Evolutionary conservation across 1,140 invertebrate species (phyloP), one percentile per base, ranked within the genome.

Genomic region (Melipona quadrifasciata): DNA sequence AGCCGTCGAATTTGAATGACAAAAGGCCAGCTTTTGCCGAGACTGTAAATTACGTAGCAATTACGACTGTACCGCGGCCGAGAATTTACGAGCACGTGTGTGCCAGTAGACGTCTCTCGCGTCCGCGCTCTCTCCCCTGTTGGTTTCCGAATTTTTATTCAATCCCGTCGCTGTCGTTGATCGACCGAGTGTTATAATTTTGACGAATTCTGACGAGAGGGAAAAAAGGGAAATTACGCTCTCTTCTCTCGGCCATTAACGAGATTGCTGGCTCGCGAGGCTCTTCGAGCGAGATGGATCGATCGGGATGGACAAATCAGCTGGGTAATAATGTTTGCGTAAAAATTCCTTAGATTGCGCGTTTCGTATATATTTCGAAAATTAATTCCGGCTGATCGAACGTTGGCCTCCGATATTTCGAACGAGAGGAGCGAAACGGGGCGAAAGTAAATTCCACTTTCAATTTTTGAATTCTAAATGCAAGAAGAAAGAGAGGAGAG

Each of bases 141-240:
- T 70, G 83, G 55, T 87, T 79, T 24, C 47, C 47, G 71, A 87
- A 83, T 86, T 87, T 87, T 87, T 73, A 87, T 87, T 87, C 81
- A 55, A 87, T 83, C 64, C 31, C 34, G 51, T 58, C 75, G 51
- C 21, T 17, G 21, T 8, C 39, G 39, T 61, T 31, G 12, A 76
- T 76, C 76, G 65, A 75, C 27, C 8, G 1, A 47, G 39, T 64
- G 67, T 67, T 82, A 82, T 53, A 31, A 61, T 55, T 39, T 71
- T 8, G 24, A 16, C 14, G 12, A n/a, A 75, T 27, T 27, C 14
- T 4, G 21, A 47, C 53, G 39, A 10, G 6, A 57, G 14, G n/a
- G 34, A 27, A 76, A 57, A 82, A 76, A 82, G 34, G 39, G 39
- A 47, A 47, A 82, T 67, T 34, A 67, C 16, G 17, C 17, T 27